Percentiles rank a stretch among this genome's conserved stretches.
These are phyloP conservation scores for Bolinopsis microptera DNA, from an alignment of 37 sponge, comb jelly and placozoan genomes.

Conservation along the genomic window DNA sequence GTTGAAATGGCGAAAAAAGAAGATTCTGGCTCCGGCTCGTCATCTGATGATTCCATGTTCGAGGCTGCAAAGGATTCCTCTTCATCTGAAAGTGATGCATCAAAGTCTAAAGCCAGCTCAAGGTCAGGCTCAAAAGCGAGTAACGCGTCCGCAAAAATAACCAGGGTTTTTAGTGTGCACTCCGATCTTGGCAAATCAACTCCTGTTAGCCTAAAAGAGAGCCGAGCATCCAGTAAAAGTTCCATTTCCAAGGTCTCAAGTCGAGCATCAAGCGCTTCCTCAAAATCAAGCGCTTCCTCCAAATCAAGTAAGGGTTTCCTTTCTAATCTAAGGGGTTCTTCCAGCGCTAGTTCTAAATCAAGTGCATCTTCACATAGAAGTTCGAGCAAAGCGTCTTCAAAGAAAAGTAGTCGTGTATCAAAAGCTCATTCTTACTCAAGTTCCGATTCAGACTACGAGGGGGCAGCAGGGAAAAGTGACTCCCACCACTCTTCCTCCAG, in stretches of 20 bases:
- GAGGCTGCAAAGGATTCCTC: constrained; percentile 1
- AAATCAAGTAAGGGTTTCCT: no score
- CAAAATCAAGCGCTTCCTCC: background rate
- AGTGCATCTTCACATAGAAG: background rate
- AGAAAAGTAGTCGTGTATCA: no score
- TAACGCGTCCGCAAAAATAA: background rate
- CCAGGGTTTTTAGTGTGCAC: no score
- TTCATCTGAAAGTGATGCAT: background rate
- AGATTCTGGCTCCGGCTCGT: background rate
- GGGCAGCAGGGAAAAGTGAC: background rate
- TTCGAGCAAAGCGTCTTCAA: background rate
- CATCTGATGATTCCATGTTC: background rate
- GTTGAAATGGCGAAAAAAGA: background rate
- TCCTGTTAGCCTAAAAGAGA: no score
- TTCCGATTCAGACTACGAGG: background rate
- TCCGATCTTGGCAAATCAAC: background rate
- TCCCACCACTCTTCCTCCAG: background rate
- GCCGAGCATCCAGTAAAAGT: background rate
- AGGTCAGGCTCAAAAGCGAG: background rate
- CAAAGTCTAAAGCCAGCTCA: background rate
- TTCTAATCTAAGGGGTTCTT: no score
- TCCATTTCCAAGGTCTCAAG: background rate
- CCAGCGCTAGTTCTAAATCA: background rate
- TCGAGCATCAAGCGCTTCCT: background rate
- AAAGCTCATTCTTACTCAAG: background rate